These are phyloP conservation scores for Catagonus wagneri DNA, from an alignment of 2,113 vertebrate genomes.

Conservation along the genomic window DNA sequence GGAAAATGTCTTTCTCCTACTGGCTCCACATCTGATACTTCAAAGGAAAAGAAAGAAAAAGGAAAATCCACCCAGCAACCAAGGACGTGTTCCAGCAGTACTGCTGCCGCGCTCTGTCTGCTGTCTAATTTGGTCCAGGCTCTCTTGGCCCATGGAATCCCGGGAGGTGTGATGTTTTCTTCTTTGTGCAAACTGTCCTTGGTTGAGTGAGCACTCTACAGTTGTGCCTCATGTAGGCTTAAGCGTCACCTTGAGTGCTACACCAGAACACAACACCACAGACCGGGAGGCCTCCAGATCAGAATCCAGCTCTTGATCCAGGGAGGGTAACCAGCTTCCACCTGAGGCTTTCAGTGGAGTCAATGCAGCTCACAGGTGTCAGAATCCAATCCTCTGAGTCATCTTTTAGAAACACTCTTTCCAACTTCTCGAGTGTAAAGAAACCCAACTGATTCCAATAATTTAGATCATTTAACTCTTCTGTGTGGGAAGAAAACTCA, in stretches of 20 bases:
- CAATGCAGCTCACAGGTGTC: accelerated
- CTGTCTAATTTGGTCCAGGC: neutral
- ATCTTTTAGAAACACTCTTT: neutral
- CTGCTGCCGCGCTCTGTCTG: constrained; percentile 18
- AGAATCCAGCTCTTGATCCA: neutral
- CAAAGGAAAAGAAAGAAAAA: constrained; percentile 71
- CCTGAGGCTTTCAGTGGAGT: neutral
- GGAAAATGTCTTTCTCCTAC: constrained; percentile 83
- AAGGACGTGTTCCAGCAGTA: constrained; percentile 70
- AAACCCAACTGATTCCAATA: neutral
- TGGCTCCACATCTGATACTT: constrained; percentile 77
- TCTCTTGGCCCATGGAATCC: neutral
- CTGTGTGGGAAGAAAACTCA: neutral
- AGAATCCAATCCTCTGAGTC: neutral
- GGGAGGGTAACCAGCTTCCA: neutral
- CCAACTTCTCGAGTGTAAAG: neutral
- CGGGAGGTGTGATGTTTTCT: neutral
- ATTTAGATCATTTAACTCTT: neutral
- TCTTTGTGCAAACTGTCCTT: neutral
- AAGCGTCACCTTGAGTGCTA: neutral
- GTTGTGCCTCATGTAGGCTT: neutral
- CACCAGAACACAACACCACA: neutral
- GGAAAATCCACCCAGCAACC: constrained; percentile 46
- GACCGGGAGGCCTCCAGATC: neutral
- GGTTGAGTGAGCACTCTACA: neutral